Evolutionary conservation across 2,113 vertebrate species (phyloP).

Genomic region (Myanophis thanlyinensis): DNA sequence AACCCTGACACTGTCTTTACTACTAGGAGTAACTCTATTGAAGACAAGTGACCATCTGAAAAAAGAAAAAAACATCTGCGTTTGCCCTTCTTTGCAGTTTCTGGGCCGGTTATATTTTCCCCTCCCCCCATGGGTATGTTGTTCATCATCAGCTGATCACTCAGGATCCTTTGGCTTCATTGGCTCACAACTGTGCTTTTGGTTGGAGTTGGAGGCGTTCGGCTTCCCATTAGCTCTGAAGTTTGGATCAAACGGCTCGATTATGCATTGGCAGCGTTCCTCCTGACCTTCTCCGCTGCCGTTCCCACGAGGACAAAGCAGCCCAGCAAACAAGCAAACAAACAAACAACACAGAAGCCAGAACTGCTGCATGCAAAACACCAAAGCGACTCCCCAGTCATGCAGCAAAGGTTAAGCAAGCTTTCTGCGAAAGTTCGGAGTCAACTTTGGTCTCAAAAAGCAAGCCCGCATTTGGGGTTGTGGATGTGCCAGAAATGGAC

Average conservation of each 20-base stretch:
- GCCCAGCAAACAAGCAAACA: not conserved
- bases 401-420: not conserved
- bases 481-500: not conserved
- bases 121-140: not conserved
- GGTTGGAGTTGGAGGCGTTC: not conserved
- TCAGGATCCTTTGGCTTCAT: not conserved
- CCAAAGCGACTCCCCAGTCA: not conserved
- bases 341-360: not conserved
- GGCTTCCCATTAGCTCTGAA: not conserved
- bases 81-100: not conserved
- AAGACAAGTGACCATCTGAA: not conserved
- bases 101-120: not conserved
- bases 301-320: not conserved
- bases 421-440: not conserved
- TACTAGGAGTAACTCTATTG: not conserved
- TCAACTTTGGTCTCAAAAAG: not conserved
- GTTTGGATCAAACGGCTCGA: not conserved
- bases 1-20: too few relatives aligned
- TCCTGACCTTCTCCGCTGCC: not conserved
- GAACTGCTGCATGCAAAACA: not conserved
- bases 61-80: not conserved
- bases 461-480: not conserved
- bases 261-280: not conserved
- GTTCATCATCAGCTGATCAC: slow-evolving; percentile 18
- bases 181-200: not conserved